Evolutionary conservation across 2,797 vertebrate species (phyloP).

Genomic region (Graptemys geographica): DNA sequence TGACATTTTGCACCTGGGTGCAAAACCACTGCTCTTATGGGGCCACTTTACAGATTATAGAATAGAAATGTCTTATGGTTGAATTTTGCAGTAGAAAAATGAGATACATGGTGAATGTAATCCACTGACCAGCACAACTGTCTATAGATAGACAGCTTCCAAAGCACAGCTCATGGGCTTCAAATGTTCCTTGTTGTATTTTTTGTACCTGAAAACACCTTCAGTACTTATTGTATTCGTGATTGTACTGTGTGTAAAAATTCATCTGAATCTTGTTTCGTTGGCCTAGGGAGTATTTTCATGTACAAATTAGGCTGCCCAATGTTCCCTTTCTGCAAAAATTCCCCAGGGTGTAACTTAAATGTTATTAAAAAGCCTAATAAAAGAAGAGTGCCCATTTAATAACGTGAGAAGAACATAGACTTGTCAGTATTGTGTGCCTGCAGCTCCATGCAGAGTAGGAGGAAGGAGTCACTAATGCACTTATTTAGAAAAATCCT

Average conservation of each 20-base stretch:
- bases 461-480: slow-evolving; percentile 67
- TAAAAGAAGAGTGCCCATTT: slow-evolving; percentile 85
- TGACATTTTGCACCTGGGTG: slow-evolving; percentile 50
- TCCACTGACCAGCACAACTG: slow-evolving; percentile 18
- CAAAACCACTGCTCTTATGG: slow-evolving; percentile 32
- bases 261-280: slow-evolving; percentile 84
- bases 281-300: slow-evolving; percentile 83
- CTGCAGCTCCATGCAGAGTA: slow-evolving; percentile 69
- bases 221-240: not conserved
- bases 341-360: slow-evolving; percentile 83
- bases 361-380: slow-evolving; percentile 86
- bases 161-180: slow-evolving; percentile 5
- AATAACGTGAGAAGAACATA: slow-evolving; percentile 83
- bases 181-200: not conserved
- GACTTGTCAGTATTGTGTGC: slow-evolving; percentile 65
- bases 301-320: slow-evolving; percentile 84
- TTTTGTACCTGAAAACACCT: slow-evolving; percentile 48
- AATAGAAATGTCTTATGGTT: slow-evolving; percentile 14
- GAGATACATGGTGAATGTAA: not conserved
- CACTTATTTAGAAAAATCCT: slow-evolving; percentile 59
- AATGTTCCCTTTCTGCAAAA: slow-evolving; percentile 81
- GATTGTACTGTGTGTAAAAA: slow-evolving; percentile 67
- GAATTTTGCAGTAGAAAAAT: slow-evolving; percentile 18
- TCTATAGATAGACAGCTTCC: not conserved
- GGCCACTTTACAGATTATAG: not conserved